phyloP scores from a whole-genome alignment of 2,113 vertebrate genomes.

The Astatotilapia flaviijosephi region DNA sequence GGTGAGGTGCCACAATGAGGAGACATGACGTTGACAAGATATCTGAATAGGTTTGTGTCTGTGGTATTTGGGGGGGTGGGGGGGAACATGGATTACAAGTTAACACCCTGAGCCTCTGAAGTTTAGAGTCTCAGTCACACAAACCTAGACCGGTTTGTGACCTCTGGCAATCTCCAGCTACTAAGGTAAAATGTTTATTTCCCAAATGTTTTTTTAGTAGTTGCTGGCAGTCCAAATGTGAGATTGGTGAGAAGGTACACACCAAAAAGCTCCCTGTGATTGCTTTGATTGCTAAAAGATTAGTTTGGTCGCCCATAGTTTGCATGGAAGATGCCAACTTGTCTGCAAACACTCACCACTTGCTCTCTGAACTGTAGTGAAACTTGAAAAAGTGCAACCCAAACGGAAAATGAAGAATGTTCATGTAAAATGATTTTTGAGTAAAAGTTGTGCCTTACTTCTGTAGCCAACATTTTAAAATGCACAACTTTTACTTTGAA shows the following conservation, averaged over 20 bases:
- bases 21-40: not conserved
- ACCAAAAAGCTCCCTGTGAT: not conserved
- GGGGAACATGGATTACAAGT: not conserved
- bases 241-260: not conserved
- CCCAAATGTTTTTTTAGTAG: not conserved
- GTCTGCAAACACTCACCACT: not conserved
- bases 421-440: not conserved
- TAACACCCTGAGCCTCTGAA: not conserved
- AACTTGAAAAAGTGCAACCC: not conserved
- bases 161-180: not conserved
- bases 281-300: not conserved
- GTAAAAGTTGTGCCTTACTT: not conserved
- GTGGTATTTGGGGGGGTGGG: not conserved
- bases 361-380: not conserved
- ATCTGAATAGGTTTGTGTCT: not conserved
- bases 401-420: not conserved
- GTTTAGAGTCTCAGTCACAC: not conserved
- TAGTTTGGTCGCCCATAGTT: not conserved
- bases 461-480: not conserved
- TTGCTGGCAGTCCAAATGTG: not conserved
- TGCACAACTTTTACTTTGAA: not conserved
- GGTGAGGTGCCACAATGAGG: not conserved
- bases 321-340: not conserved
- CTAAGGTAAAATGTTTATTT: not conserved
- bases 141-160: not conserved